Conservation (phyloP, 2,888 invertebrate genomes). For the Carpatolechia fugitivella region DNA sequence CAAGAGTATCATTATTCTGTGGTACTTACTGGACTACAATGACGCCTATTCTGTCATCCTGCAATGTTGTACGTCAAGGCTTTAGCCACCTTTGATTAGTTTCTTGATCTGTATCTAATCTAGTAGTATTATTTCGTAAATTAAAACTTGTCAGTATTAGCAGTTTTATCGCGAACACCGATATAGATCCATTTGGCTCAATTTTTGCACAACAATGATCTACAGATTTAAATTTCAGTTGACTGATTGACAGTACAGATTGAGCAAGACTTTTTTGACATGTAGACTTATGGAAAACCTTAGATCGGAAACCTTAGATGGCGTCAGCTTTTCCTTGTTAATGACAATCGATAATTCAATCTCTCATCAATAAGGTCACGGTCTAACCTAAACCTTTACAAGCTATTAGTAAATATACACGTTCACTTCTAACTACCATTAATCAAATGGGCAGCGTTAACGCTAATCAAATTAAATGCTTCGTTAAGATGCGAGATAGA, state of each 20-base stretch:
- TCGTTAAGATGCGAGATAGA: conserved; percentile 49
- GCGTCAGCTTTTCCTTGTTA: conserved; percentile 24
- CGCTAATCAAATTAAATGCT: conserved; percentile 57
- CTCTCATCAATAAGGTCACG: conserved; percentile 47
- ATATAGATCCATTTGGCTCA: not conserved
- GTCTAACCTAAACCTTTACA: conserved; percentile 50
- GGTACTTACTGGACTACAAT: no score
- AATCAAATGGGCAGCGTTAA: conserved; percentile 44
- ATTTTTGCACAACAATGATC: no score
- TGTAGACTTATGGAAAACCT: conserved; percentile 6
- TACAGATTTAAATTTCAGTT: no score
- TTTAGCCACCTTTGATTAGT: conserved; percentile 25
- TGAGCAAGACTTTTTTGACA: not conserved
- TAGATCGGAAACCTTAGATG: conserved; percentile 17
- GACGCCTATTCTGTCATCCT: no score
- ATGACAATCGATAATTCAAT: conserved; percentile 41
- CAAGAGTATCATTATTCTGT: no score
- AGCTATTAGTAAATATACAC: conserved; percentile 33
- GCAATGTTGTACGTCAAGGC: no score
- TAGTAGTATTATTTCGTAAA: conserved; percentile 36
- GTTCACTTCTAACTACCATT: conserved; percentile 34
- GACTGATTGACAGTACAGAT: not conserved
- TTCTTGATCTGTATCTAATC: conserved; percentile 10
- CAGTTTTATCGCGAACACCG: not conserved
- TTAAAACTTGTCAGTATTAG: conserved; percentile 42